These are phyloP conservation scores for Hormaphis cornu DNA, from an alignment of 1,140 invertebrate genomes.

Conservation along the genomic window DNA sequence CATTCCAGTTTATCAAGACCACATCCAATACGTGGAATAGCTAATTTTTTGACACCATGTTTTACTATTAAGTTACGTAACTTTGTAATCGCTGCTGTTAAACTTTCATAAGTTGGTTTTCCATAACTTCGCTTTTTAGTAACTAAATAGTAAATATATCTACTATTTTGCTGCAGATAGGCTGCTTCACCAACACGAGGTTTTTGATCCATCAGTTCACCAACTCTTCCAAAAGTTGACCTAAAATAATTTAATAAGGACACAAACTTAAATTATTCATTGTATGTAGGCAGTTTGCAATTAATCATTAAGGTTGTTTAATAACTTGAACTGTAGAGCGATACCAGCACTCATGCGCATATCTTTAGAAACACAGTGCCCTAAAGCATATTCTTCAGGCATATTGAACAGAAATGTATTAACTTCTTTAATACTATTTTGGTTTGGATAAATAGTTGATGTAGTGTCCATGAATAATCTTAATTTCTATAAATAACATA, in stretches of 20 bases:
- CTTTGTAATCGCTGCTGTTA: conserved; percentile 40
- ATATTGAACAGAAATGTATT: conserved; percentile 18
- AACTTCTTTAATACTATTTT: conserved; percentile 20
- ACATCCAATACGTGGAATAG: conserved; percentile 55
- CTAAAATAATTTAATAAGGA: neutral
- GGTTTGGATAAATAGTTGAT: neutral
- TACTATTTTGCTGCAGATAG: conserved; percentile 43
- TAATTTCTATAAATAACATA: no score
- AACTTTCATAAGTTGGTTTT: conserved; percentile 42
- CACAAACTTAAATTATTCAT: neutral
- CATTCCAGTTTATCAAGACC: conserved; percentile 55
- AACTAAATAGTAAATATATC: conserved; percentile 51
- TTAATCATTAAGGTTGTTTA: neutral
- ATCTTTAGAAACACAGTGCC: conserved; percentile 27
- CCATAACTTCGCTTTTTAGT: conserved; percentile 42
- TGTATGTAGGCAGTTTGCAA: neutral
- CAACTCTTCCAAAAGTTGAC: conserved; percentile 40
- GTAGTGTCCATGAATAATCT: neutral
- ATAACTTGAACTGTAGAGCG: conserved; percentile 28
- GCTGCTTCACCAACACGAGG: conserved; percentile 48
- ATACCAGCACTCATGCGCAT: conserved; percentile 32
- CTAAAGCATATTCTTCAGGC: conserved; percentile 9
- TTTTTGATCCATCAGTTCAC: conserved; percentile 43
- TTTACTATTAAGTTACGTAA: conserved; percentile 41
- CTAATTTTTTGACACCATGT: conserved; percentile 45